These are phyloP conservation scores for Arnoldichthys spilopterus DNA, from an alignment of 2,797 vertebrate species.

Conservation along the genomic window DNA sequence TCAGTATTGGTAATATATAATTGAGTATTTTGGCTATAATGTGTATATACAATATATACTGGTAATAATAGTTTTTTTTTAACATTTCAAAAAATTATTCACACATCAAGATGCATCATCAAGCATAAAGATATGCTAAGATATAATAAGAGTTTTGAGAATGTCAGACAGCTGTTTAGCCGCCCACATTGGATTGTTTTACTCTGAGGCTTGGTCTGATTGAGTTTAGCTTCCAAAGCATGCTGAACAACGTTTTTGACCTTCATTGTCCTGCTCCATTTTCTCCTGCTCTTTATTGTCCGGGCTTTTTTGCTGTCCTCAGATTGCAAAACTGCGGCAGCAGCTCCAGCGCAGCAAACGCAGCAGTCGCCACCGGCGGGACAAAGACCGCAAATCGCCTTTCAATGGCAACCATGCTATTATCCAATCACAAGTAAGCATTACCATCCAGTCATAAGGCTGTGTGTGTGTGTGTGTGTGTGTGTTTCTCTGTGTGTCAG, in stretches of 20 bases:
- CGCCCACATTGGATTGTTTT: not conserved
- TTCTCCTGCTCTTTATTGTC: not conserved
- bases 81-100: not conserved
- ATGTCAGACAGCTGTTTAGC: not conserved
- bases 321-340: constrained; percentile 97
- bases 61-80: too few relatives aligned
- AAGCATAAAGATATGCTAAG: not conserved
- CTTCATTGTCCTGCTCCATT: not conserved
- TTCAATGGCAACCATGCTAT: constrained; percentile 98
- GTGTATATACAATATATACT: too few relatives aligned
- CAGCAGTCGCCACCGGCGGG: constrained; percentile 95
- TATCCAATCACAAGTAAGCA: constrained; percentile 92
- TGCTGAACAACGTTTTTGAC: not conserved
- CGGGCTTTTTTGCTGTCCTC: constrained; percentile 49
- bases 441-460: constrained; percentile 5
- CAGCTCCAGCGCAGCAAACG: constrained; percentile 98
- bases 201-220: not conserved
- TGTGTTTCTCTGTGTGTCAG: not conserved
- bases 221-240: not conserved
- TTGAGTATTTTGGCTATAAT: not conserved
- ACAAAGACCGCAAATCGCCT: constrained; percentile 97
- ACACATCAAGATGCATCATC: not conserved
- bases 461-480: not conserved
- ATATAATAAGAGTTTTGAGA: not conserved
- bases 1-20: too few relatives aligned